Base-by-base conservation (phyloP, 2,113 vertebrate species). In the Pimephales promelas region DNA sequence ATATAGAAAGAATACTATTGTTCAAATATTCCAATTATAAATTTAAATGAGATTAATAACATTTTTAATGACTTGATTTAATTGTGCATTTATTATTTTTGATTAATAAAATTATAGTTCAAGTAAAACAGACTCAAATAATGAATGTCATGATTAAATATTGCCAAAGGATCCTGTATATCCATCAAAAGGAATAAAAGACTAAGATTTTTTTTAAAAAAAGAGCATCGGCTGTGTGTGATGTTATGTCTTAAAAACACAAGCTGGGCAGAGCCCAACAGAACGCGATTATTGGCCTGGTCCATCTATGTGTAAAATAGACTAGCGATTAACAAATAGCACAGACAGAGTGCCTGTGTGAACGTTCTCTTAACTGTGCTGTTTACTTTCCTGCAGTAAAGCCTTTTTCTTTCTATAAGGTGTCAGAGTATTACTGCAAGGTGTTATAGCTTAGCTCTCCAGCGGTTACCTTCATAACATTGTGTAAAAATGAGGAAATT, bases 401-500 rank as follows among this genome's bases (percentile, higher is more conserved):
- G 28, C 54, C 8, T 59, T 34, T 62, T n/a, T n/a, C n/a, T n/a
- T n/a, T n/a, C n/a, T n/a, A n/a, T 62, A 49, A 66, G 16, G 26
- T 64, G 24, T 49, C 40, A 56, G 62, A 56, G 20, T 70, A 81
- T 70, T 81, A 68, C 26, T 49, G 26, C 43, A 54, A 81, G 28
- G 61, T 49, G 13, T 47, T 54, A 28, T 14, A 56, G 62, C 31
- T 81, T 54, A 81, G 28, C 45, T 56, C 31, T 18, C 20, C 47
- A 56, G 62, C 64, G 7, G 64, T 36, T 81, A 54, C 28, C 64
- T 81, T 68, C 64, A 54, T 13, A 71, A 20, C 22, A 81, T 11
- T 52, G 26, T 66, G 79, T 56, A 54, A 54, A 81, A 81, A 81
- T 66, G 20, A n/a, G 47, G 47, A 70, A 81, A 81, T 70, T 24